A percentile compares a stretch with the other conserved stretches of the same genome.
Conservation (phyloP, 2,888 invertebrate genomes). For the Trissolcus japonicus region DNA sequence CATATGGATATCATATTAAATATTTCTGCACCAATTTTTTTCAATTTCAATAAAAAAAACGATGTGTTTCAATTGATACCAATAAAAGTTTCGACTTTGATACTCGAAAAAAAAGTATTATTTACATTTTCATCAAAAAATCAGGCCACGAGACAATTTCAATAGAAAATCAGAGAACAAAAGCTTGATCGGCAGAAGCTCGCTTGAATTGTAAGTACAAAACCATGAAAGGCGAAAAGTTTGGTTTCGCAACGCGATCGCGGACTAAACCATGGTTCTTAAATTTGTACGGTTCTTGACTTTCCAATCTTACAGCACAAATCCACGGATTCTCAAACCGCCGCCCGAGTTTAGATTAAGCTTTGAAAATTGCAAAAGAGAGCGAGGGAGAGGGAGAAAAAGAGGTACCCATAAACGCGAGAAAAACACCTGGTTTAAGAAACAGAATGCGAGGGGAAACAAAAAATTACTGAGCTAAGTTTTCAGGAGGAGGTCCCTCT, state of each 20-base stretch:
- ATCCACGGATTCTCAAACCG: constrained; percentile 51
- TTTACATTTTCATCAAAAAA: background rate
- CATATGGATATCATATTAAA: too few species aligned
- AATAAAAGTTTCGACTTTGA: too few species aligned
- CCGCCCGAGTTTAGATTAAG: constrained; percentile 53
- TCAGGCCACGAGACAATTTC: constrained; percentile 26
- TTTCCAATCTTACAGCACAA: constrained; percentile 55
- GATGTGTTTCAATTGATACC: too few species aligned
- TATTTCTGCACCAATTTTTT: too few species aligned
- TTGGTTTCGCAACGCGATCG: constrained; percentile 18
- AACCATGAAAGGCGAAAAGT: constrained; percentile 17
- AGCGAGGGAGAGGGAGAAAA: constrained; percentile 7
- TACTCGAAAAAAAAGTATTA: too few species aligned
- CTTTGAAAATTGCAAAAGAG: constrained; percentile 34
- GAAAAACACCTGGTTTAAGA: constrained; percentile 39
- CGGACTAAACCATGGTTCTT: constrained; percentile 29
- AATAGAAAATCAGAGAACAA: constrained; percentile 11
- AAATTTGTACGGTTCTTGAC: constrained; percentile 45
- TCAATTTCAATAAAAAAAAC: too few species aligned
- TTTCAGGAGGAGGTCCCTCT: constrained; percentile 30
- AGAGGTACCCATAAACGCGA: constrained; percentile 13
- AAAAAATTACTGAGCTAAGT: constrained; percentile 24
- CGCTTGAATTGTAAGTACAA: constrained; percentile 9
- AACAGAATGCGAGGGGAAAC: constrained; percentile 10
- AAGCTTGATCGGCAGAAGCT: background rate